Conservation (phyloP, 2,888 invertebrate genomes). For the Nemapogon koenigi region DNA sequence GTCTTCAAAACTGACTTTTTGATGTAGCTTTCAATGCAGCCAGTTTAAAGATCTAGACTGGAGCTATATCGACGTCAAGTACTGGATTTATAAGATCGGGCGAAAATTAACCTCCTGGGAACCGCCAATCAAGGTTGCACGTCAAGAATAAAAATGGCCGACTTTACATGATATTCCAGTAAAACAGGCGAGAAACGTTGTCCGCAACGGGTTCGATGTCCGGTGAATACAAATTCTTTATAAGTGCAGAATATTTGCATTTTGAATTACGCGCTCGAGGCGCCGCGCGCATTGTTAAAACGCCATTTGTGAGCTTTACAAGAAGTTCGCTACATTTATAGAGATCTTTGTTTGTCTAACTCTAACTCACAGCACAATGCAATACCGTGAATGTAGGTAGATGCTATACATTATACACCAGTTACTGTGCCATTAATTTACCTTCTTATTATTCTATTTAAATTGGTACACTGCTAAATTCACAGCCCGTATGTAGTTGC, state of each 20-base stretch:
- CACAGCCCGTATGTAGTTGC: no score
- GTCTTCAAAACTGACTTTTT: no score
- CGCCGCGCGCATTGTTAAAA: conserved; percentile 21
- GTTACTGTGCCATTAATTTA: no score
- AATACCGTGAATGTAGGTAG: no score
- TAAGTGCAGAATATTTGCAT: conserved; percentile 60
- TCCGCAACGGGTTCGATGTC: conserved; percentile 35
- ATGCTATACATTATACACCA: no score
- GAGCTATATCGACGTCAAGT: not conserved
- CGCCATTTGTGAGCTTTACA: conserved; percentile 6
- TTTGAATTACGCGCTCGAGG: conserved; percentile 56
- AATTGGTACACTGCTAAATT: no score
- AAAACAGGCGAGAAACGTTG: conserved; percentile 50
- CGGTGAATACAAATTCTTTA: conserved; percentile 56
- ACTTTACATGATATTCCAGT: conserved; percentile 61
- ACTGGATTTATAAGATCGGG: conserved; percentile 32
- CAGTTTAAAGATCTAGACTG: no score
- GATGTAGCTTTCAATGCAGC: no score
- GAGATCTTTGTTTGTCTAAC: no score
- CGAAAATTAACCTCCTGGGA: conserved; percentile 61
- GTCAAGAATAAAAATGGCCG: conserved; percentile 52
- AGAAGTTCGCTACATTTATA: no score
- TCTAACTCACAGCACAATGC: no score
- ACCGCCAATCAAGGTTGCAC: conserved; percentile 53
- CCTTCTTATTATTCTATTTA: no score